Evolutionary conservation across 2,113 vertebrate species (phyloP), one percentile per base, ranked within the genome.

Genomic region (Rhodinocichla rosea): DNA sequence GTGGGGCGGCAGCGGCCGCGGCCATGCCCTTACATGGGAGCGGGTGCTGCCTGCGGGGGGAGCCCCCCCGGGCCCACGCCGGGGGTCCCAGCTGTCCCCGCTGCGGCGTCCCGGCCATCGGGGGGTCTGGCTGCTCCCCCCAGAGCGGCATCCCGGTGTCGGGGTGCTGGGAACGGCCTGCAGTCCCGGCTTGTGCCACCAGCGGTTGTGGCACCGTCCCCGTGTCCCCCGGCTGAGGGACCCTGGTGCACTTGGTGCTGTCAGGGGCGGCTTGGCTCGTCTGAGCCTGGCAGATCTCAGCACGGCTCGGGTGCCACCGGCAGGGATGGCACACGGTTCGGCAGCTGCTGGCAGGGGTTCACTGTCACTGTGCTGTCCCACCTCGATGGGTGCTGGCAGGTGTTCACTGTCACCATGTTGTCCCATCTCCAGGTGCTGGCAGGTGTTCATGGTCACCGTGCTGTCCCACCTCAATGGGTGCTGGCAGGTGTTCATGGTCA

Each of bases 11-110:
- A 15, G 65, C 32, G 32, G 67, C 67, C 24, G 44, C 67, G 56
- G 80, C 55, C 67, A 62, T 83, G 80, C 37, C 80, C 80, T 83
- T 83, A 83, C 80, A 83, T 62, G 80, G 79, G 80, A 71, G 67
- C 80, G 45, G 62, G 32, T 8, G 45, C 37, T 71, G 80, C 67
- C 56, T 50, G 67, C 45, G 80, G 81, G 68, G 76, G 68, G 16
- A 24, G 45, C 47, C 49, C 39, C 49, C 57, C 57, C 49, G 39
- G 49, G 33, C 68, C 56, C 39, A 32, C 33, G 6, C 22, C 33
- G 47, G 39, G 57, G 68, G 68, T 56, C 55, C 27, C n/a, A 3
- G 77, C 49, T 45, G 49, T 23, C 50, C 35, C 35, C 22, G 15
- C 44, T 7, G 30, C 28, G 27, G 39, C 33, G 21, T 44, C 39